These are phyloP conservation scores for Adoxophyes honmai DNA, from an alignment of 1,140 invertebrate genomes.

Conservation along the genomic window DNA sequence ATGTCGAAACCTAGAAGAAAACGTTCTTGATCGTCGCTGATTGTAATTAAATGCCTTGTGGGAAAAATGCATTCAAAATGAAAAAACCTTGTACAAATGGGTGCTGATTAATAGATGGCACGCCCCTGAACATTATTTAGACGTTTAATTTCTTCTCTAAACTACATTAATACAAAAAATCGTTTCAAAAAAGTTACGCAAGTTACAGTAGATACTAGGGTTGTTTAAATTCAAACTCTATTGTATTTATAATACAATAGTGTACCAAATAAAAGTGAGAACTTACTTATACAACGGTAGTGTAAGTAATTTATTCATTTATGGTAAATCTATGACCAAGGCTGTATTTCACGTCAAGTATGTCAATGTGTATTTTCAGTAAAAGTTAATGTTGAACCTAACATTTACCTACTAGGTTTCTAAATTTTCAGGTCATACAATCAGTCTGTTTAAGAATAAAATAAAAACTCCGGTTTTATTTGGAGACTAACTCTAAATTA, in stretches of 20 bases:
- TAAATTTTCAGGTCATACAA: too few species aligned
- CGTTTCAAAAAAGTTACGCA: too few species aligned
- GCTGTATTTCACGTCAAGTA: slow-evolving; percentile 31
- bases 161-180: too few species aligned
- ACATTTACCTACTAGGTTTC: too few species aligned
- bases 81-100: slow-evolving; percentile 52
- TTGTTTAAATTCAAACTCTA: too few species aligned
- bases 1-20: slow-evolving; percentile 63
- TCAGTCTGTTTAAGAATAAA: too few species aligned
- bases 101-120: slow-evolving; percentile 26
- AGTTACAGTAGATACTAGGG: too few species aligned
- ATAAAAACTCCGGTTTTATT: too few species aligned
- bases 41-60: slow-evolving; percentile 63
- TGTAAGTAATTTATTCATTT: slow-evolving; percentile 40
- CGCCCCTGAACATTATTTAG: not conserved
- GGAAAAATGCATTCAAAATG: slow-evolving; percentile 64
- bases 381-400: too few species aligned
- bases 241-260: slow-evolving; percentile 12
- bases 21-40: slow-evolving; percentile 54
- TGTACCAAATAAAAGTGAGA: slow-evolving; percentile 21
- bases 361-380: not conserved
- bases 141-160: too few species aligned
- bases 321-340: slow-evolving; percentile 38
- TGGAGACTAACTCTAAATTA: too few species aligned
- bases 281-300: slow-evolving; percentile 17